Conservation (phyloP, 1,140 invertebrate species). For the Melanaphis sacchari region DNA sequence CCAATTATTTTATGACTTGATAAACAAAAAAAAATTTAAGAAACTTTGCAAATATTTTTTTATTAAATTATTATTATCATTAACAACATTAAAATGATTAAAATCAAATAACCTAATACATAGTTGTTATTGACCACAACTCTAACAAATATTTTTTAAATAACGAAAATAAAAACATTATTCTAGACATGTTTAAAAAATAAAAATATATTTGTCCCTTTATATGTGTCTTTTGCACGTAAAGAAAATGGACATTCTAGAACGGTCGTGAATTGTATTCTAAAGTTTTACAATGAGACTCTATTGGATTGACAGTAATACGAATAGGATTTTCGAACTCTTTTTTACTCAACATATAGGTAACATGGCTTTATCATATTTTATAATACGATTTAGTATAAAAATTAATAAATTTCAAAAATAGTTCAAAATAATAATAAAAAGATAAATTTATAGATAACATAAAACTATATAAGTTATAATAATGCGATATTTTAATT, state of each 20-base stretch:
- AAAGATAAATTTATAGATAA: not conserved
- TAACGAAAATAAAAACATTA: not conserved
- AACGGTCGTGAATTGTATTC: not conserved
- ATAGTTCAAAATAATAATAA: not conserved
- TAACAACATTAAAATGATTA: not conserved
- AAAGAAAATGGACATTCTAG: slow-evolving; percentile 1
- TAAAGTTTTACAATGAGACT: not conserved
- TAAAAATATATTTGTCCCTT: not conserved
- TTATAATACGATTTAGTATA: not conserved
- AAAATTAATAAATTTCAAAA: not conserved
- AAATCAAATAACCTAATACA: not conserved
- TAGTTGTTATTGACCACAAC: not conserved
- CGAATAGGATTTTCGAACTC: not conserved
- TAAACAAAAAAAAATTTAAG: not conserved
- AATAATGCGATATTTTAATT: not conserved
- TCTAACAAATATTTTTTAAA: not conserved
- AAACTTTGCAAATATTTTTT: not conserved
- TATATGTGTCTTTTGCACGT: not conserved
- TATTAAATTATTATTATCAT: not conserved
- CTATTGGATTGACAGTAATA: not conserved
- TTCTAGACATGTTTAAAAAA: not conserved
- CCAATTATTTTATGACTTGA: not conserved
- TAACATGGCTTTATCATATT: not conserved
- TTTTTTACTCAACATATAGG: not conserved
- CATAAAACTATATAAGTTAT: not conserved